Conservation (phyloP, 2,797 vertebrate species). For the Miichthys miiuy region DNA sequence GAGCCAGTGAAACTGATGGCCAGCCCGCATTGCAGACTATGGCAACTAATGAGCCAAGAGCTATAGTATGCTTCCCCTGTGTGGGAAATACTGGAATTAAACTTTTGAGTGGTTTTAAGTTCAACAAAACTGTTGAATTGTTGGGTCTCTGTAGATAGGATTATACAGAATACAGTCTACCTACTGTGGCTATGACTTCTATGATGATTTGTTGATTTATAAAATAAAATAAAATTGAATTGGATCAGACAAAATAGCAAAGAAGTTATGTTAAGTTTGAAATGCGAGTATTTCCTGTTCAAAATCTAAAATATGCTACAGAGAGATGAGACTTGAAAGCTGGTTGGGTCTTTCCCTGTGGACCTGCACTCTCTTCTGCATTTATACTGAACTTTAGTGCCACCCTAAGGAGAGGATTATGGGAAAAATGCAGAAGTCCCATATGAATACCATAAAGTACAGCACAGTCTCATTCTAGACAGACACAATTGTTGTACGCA, state of each 20-base stretch:
- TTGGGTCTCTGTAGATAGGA: too few relatives aligned
- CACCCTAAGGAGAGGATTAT: slow-evolving; percentile 9
- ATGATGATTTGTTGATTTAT: too few relatives aligned
- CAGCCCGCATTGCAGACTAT: slow-evolving; percentile 10
- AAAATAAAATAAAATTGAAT: too few relatives aligned
- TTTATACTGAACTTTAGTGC: slow-evolving; percentile 20
- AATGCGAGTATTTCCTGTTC: background rate
- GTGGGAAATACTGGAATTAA: background rate
- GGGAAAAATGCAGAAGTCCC: slow-evolving; percentile 25
- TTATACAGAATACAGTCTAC: too few relatives aligned
- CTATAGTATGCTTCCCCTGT: slow-evolving; percentile 10
- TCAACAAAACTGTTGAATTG: background rate
- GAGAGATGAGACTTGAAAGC: slow-evolving; percentile 12
- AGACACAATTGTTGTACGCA: background rate
- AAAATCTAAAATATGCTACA: background rate
- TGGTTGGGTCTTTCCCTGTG: slow-evolving; percentile 2
- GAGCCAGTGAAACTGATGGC: slow-evolving; percentile 30
- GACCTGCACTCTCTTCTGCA: slow-evolving; percentile 23
- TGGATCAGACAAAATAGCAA: background rate
- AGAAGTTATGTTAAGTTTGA: slow-evolving; percentile 3
- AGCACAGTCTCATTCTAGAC: slow-evolving; percentile 29
- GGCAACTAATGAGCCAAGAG: slow-evolving; percentile 16
- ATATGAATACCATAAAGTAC: slow-evolving; percentile 30
- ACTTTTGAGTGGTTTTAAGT: slow-evolving; percentile 1
- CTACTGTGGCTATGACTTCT: too few relatives aligned